Conservation (phyloP, 1,140 invertebrate genomes). For the Papilio helenus region DNA sequence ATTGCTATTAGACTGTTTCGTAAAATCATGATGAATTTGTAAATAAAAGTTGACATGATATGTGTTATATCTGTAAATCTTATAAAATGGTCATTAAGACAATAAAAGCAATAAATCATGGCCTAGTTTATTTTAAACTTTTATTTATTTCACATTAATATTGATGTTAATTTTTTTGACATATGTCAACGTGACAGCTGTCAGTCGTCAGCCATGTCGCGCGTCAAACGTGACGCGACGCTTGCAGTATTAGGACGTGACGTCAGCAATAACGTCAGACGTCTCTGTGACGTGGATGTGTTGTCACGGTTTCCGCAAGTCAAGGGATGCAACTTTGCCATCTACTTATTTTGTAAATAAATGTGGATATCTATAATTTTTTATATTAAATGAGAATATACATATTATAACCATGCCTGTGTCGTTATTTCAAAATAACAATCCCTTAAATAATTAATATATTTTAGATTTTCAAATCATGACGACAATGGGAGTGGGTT, state of each 20-base stretch:
- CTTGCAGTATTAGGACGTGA: not conserved
- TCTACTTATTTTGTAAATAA: conserved; percentile 77
- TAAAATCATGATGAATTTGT: not conserved
- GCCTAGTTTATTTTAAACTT: too few relatives aligned
- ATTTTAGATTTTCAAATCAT: too few relatives aligned
- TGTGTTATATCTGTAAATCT: too few relatives aligned
- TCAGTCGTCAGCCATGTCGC: conserved; percentile 4
- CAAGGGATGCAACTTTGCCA: conserved; percentile 66
- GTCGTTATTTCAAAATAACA: conserved; percentile 52
- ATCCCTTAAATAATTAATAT: not conserved
- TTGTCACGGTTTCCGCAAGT: conserved; percentile 42
- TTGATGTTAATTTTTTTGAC: not conserved
- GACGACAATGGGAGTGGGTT: too few relatives aligned
- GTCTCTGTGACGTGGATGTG: not conserved
- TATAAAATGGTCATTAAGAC: not conserved
- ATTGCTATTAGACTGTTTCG: not conserved
- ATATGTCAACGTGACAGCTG: not conserved
- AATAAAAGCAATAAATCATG: not conserved
- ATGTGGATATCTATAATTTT: conserved; percentile 78
- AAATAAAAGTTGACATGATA: too few relatives aligned
- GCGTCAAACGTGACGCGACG: not conserved
- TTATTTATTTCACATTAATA: not conserved
- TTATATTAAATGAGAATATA: conserved; percentile 82
- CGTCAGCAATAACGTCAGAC: not conserved
- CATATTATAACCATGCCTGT: conserved; percentile 67